These are phyloP conservation scores for Scaptodrosophila latifasciaeformis DNA, from an alignment of 2,888 invertebrate genomes.

Conservation along the genomic window DNA sequence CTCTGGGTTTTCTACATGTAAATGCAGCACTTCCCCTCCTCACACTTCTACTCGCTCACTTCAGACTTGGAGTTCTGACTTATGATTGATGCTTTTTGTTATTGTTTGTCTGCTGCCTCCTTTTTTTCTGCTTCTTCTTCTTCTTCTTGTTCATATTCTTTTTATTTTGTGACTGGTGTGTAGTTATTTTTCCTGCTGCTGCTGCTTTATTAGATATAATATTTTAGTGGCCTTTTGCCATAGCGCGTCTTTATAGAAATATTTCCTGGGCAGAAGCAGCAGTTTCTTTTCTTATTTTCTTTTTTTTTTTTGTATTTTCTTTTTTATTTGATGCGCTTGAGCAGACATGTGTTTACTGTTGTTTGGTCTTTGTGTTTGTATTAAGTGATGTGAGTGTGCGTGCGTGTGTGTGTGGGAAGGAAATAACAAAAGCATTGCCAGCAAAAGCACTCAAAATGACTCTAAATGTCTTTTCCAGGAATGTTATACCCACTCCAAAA, in stretches of 20 bases:
- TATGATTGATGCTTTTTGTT: constrained; percentile 69
- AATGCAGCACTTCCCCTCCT: too few relatives aligned
- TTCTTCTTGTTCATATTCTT: neutral
- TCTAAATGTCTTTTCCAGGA: constrained; percentile 29
- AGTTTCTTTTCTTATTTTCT: too few relatives aligned
- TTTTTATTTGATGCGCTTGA: constrained; percentile 40
- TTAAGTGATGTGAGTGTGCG: constrained; percentile 12
- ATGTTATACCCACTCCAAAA: too few relatives aligned
- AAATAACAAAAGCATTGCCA: constrained; percentile 36
- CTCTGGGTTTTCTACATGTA: too few relatives aligned
- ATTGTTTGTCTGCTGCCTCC: constrained; percentile 26
- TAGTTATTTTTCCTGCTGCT: constrained; percentile 11
- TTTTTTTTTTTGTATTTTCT: constrained; percentile 20
- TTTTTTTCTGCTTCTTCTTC: constrained; percentile 23
- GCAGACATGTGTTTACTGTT: constrained; percentile 60
- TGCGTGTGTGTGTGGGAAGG: neutral
- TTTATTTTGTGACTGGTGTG: neutral
- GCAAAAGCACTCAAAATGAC: constrained; percentile 50
- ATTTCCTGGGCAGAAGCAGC: too few relatives aligned
- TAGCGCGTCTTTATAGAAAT: neutral
- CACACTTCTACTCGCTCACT: too few relatives aligned
- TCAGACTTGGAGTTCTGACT: constrained; percentile 51
- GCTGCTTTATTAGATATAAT: constrained; percentile 64
- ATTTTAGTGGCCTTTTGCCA: constrained; percentile 58
- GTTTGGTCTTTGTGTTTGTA: constrained; percentile 23